These are phyloP conservation scores for Steatocranus sp. DNA, from an alignment of 2,797 vertebrate genomes.

Conservation along the genomic window DNA sequence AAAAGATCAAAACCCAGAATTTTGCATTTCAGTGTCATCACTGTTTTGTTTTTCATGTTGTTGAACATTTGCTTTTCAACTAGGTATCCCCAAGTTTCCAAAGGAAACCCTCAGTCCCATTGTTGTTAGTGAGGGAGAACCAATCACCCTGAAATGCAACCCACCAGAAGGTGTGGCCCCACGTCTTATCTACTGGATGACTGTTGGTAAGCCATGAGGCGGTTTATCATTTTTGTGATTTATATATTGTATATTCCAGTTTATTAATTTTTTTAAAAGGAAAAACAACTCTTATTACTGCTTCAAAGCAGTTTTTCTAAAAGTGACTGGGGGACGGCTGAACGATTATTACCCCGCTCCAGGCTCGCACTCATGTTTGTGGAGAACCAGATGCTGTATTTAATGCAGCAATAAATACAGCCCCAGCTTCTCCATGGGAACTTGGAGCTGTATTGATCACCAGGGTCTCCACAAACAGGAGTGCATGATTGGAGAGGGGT, in stretches of 20 bases:
- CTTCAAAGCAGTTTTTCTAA: background rate
- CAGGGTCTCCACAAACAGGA: background rate
- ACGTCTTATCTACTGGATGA: constrained; percentile 92
- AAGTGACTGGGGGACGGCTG: background rate
- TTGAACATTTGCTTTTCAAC: background rate
- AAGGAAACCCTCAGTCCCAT: constrained; percentile 81
- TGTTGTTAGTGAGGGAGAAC: constrained; percentile 82
- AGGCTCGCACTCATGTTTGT: background rate
- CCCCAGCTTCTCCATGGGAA: background rate
- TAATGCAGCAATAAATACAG: background rate
- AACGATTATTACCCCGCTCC: rapidly evolving
- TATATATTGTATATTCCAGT: background rate
- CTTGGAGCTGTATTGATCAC: background rate
- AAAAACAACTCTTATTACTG: background rate
- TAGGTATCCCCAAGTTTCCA: constrained; percentile 89
- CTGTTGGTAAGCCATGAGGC: constrained; percentile 78
- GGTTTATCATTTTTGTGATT: background rate
- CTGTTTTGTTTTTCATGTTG: background rate
- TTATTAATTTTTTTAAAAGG: background rate
- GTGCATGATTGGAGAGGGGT: background rate
- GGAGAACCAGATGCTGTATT: background rate
- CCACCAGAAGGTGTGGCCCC: constrained; percentile 86
- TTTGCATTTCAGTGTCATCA: background rate
- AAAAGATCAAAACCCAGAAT: background rate
- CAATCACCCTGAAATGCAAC: constrained; percentile 84